Base-by-base conservation (phyloP, 2,888 invertebrate species). In the Litoditis marina region DNA sequence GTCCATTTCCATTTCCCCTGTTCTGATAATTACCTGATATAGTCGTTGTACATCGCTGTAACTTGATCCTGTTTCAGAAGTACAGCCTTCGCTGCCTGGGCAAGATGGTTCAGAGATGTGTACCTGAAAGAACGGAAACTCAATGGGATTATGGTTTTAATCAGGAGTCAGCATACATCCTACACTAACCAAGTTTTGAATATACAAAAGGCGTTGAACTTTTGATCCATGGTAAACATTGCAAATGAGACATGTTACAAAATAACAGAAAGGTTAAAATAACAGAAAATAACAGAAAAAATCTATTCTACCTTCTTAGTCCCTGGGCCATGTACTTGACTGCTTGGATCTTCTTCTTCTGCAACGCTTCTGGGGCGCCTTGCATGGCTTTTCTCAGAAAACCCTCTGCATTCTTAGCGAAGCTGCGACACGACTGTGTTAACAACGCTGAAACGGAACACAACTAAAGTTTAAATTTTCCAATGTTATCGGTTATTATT, bases 41-140 rank as follows among this genome's bases (percentile, higher is more conserved):
- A 87, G 86, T 98, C 96, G 28, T 91, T 89, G 69, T 94, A 86
- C 96, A 98, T 98, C 88, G 95, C 92, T 76, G 90, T 89, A 81
- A 95, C 94, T 87, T 95, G 94, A 75, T 90, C 89, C 74, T 91
- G 89, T 85, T 95, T 96, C 85, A 92, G 92, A 73, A 96, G 88
- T 61, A 96, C 95, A 57, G 94, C 94, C 58, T 95, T 88, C 6
- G 95, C 95, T 53, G 94, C 93, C 85, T 91, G 90, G 68, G 96
- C 95, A 80, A 96, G 87, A 85, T 96, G 96, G 86, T 96, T 96
- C 68, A 98, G 87, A 31, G 94, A 94, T 7, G 96, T 96, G 86
- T 96, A 96, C 31, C 74, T 67, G 56, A 27, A 53, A 16, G 1
- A 32, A 30, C 49, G 25, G 16, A 3, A 5, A 4, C 2, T 11